Conservation (phyloP, 2,888 invertebrate species). For the Drosophila bunnanda region DNA sequence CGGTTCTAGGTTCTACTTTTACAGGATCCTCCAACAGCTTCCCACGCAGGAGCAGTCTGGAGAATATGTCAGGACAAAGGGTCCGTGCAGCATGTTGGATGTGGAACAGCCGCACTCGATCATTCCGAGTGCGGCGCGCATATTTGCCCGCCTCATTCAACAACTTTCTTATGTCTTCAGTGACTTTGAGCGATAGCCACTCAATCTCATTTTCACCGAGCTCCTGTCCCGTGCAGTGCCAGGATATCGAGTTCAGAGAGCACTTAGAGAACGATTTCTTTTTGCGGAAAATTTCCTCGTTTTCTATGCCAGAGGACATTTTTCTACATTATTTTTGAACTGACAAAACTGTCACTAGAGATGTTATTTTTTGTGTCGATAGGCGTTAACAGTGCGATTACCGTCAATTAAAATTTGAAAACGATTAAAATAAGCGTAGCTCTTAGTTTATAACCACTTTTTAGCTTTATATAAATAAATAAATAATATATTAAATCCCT, state of each 20-base stretch:
- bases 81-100: constrained; percentile 13
- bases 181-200: constrained; percentile 5
- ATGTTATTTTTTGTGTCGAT: neutral
- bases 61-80: neutral
- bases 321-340: constrained; percentile 13
- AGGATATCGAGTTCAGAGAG: constrained; percentile 7
- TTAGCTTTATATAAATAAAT: too few species aligned
- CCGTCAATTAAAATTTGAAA: too few species aligned
- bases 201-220: neutral
- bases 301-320: too few species aligned
- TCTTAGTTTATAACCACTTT: too few species aligned
- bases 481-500: too few species aligned
- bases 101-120: constrained; percentile 1
- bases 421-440: too few species aligned
- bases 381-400: too few species aligned
- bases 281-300: neutral
- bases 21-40: too few species aligned
- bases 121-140: constrained; percentile 13
- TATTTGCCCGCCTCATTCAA: constrained; percentile 22
- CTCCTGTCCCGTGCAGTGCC: neutral
- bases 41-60: neutral
- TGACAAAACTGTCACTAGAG: constrained; percentile 9
- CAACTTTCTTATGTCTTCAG: constrained; percentile 4
- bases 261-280: neutral
- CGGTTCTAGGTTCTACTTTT: too few species aligned